These are phyloP conservation scores for Cosmorhoe ocellata DNA, from an alignment of 2,888 invertebrate genomes.

Conservation along the genomic window DNA sequence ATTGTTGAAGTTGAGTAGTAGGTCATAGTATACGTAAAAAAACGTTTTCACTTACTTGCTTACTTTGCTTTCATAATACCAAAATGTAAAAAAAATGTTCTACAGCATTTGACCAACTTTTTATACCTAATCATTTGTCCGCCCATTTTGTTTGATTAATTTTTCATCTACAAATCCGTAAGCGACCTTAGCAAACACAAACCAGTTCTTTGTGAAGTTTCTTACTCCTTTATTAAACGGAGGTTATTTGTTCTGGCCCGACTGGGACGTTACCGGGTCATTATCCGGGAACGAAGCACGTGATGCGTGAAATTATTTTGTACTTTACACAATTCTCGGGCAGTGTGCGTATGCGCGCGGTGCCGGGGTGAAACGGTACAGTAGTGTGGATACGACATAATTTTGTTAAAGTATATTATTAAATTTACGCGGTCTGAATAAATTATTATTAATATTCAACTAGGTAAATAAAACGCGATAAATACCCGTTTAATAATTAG, in stretches of 20 bases:
- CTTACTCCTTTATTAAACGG: constrained; percentile 37
- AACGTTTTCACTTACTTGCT: too few species aligned
- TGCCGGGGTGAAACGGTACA: constrained; percentile 33
- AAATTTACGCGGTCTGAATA: too few species aligned
- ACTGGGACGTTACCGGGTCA: constrained; percentile 69
- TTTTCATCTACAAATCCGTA: constrained; percentile 6
- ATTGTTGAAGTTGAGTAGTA: too few species aligned
- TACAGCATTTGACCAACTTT: too few species aligned
- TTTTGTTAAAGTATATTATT: background rate
- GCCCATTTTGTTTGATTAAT: background rate
- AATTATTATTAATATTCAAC: too few species aligned
- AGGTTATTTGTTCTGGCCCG: constrained; percentile 69
- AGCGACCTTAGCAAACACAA: constrained; percentile 33
- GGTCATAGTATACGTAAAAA: too few species aligned
- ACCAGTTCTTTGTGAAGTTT: constrained; percentile 47
- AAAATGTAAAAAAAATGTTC: too few species aligned
- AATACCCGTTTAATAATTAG: too few species aligned
- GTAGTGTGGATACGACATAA: constrained; percentile 42
- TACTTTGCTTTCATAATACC: too few species aligned
- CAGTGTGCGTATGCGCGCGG: constrained; percentile 62
- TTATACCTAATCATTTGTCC: too few species aligned
- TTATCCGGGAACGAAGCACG: constrained; percentile 73
- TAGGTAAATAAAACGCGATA: too few species aligned
- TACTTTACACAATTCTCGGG: constrained; percentile 77
- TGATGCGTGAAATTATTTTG: constrained; percentile 83